phyloP scores from a whole-genome alignment of 2,113 vertebrate species.

The Epinephelus fuscoguttatus region DNA sequence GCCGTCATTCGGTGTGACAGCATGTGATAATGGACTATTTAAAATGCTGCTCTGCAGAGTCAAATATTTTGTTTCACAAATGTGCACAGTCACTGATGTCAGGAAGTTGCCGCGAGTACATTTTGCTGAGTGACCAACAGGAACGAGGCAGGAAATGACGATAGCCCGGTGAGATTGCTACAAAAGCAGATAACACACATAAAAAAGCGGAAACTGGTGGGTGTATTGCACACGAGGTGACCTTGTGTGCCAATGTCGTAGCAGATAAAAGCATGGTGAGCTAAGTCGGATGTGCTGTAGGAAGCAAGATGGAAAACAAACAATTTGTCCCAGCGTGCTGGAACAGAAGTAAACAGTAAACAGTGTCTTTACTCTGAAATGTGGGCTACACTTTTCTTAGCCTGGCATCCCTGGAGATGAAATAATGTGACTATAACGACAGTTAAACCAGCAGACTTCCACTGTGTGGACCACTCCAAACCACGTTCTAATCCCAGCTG shows the following conservation, averaged over 20 bases:
- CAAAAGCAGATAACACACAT: neutral
- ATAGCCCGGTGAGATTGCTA: neutral
- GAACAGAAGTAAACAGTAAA: neutral
- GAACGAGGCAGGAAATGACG: conserved; percentile 25
- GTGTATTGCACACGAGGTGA: neutral
- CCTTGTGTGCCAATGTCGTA: neutral
- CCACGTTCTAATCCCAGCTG: neutral
- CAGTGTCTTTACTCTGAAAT: neutral
- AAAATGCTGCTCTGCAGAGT: conserved; percentile 3
- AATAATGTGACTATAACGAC: neutral
- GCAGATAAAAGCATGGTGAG: conserved; percentile 15
- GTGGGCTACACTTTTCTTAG: neutral
- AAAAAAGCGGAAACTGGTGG: neutral
- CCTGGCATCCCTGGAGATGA: neutral
- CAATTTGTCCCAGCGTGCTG: too few species aligned
- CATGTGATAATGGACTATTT: neutral
- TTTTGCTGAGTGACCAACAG: conserved; percentile 12
- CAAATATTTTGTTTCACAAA: conserved; percentile 21
- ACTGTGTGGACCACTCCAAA: too few species aligned
- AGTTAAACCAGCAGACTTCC: neutral
- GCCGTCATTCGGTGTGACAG: conserved; percentile 1
- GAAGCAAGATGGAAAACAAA: neutral
- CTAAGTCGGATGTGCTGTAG: neutral
- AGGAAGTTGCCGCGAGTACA: conserved; percentile 4
- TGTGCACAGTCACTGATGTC: conserved; percentile 13